Percentiles rank a stretch among this genome's conserved stretches.
Conservation (phyloP, 2,797 vertebrate species). For the Eurystomus glaucurus region DNA sequence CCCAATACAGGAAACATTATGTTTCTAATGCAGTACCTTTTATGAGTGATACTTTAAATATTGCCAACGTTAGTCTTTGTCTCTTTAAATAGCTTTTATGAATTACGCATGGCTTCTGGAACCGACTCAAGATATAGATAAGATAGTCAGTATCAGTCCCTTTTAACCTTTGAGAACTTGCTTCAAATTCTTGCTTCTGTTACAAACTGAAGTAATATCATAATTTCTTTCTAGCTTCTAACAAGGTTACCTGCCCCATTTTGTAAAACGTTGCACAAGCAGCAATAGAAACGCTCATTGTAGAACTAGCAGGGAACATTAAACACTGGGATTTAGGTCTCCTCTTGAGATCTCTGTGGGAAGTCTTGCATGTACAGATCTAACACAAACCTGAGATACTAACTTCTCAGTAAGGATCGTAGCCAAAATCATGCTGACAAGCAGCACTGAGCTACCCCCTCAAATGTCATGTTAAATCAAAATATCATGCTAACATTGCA, state of each 20-base stretch:
- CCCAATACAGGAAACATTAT: not conserved
- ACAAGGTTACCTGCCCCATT: not conserved
- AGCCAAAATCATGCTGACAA: conserved; percentile 16
- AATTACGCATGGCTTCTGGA: not conserved
- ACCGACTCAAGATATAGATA: not conserved
- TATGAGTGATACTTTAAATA: not conserved
- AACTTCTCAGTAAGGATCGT: not conserved
- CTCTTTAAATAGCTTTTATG: not conserved
- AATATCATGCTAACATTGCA: conserved; percentile 2
- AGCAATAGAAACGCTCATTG: accelerated
- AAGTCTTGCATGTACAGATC: not conserved
- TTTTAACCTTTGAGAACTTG: not conserved
- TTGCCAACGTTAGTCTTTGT: not conserved
- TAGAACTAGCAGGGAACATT: not conserved
- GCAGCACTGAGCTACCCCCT: conserved; percentile 16
- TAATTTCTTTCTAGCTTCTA: not conserved
- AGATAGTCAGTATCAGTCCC: not conserved
- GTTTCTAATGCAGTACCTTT: not conserved
- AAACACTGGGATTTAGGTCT: not conserved
- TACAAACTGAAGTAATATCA: not conserved
- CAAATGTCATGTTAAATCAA: conserved; percentile 50
- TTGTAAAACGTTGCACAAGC: not conserved
- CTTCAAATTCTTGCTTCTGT: not conserved
- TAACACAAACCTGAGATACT: not conserved
- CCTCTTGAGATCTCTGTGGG: not conserved